Percentiles rank a stretch among this genome's conserved stretches.
Evolutionary conservation across 2,113 vertebrate genomes (phyloP).

Genomic region (Dasypus novemcinctus): DNA sequence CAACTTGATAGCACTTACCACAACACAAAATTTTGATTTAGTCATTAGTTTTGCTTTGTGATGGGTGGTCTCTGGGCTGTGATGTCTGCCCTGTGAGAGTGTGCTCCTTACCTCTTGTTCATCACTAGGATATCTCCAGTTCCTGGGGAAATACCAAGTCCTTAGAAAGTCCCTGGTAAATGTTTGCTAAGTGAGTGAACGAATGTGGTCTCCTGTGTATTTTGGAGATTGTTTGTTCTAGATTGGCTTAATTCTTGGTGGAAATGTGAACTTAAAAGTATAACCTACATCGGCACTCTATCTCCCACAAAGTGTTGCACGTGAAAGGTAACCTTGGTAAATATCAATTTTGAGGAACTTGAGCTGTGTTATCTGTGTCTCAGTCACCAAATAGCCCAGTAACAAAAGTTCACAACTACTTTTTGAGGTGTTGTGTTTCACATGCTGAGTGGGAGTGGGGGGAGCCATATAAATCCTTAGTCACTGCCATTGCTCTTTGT

Average conservation of each 20-base stretch:
- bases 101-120: not conserved
- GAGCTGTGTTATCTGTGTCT: not conserved
- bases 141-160: not conserved
- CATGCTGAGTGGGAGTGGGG: fast-evolving
- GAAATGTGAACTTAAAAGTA: not conserved
- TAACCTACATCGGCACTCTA: too few species aligned
- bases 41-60: not conserved
- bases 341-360: not conserved
- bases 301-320: not conserved
- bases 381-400: not conserved
- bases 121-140: not conserved
- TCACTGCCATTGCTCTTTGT: not conserved
- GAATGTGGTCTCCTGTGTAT: not conserved
- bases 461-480: not conserved
- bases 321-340: not conserved
- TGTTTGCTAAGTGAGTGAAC: not conserved
- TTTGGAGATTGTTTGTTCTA: not conserved
- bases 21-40: not conserved
- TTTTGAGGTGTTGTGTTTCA: not conserved
- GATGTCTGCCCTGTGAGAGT: not conserved
- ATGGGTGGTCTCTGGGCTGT: not conserved
- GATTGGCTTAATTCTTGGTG: not conserved
- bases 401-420: not conserved
- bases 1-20: not conserved
- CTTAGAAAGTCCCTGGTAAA: not conserved